Base-by-base conservation (phyloP, 2,113 vertebrate species). In the Thinocorus orbignyianus region DNA sequence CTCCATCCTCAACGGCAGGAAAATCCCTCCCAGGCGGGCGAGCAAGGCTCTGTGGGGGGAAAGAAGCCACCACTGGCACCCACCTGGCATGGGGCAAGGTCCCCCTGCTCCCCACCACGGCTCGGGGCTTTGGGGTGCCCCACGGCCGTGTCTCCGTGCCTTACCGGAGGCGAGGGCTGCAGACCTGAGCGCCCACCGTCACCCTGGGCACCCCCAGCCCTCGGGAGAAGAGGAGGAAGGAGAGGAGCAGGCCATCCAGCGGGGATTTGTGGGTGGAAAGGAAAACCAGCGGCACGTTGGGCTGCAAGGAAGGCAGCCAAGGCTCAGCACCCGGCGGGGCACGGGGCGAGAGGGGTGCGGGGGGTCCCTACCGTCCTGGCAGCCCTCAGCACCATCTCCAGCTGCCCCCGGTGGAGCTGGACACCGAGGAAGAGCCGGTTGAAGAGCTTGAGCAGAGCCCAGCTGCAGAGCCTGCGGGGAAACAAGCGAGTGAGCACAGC, bases 141-240 rank as follows among this genome's bases (percentile, higher is more conserved):
- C 42, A 10, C 11, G 2, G 26, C 4, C 2, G 31, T 0, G 5
- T 6, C 6, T 4, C 48, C 0, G 2, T 1, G 16, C 42, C 92
- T 94, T 83, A 97, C 99, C 98, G 98, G 77, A 98, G 97, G n/a
- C 23, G 64, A 37, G 97, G 92, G 94, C 97, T 97, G 79, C 65
- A 98, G 85, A 61, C 14, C 30, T 31, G 76, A 44, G 39, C 46
- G 19, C 96, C 95, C 97, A 96, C 98, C 0, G 98, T 41, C 26
- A 99, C 98, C 90, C 99, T 98, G 35, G 99, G 98, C 41, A 99
- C 97, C 46, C 98, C 98, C 13, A 99, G 85, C 46, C 98, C 98
- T 93, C 98, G 98, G 62, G 98, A 99, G 77, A 99, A 97, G 46
- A 99, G 98, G 23, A 98, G 74, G n/a, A 99, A 98, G 41, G 98